phyloP scores from a whole-genome alignment of 2,113 vertebrate species.

The Charadrius vociferus region DNA sequence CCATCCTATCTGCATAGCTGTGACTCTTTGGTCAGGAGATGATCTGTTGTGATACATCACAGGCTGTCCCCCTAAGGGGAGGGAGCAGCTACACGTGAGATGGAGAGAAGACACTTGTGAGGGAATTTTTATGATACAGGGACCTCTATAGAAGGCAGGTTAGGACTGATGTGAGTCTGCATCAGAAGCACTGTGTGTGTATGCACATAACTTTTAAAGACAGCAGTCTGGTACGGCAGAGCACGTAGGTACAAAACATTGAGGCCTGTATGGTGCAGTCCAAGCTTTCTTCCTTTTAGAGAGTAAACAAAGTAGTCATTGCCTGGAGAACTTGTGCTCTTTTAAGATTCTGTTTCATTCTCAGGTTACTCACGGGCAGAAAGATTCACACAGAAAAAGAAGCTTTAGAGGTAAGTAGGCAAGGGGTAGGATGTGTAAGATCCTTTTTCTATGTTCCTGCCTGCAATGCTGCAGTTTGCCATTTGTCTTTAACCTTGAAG shows the following conservation, averaged over 20 bases:
- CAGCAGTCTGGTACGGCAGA: neutral
- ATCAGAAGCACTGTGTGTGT: neutral
- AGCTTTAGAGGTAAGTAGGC: conserved; percentile 84
- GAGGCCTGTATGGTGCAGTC: neutral
- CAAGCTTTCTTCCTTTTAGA: neutral
- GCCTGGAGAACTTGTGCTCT: neutral
- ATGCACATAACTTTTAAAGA: neutral
- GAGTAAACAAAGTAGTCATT: neutral
- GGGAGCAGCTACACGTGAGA: neutral
- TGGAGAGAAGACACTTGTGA: neutral
- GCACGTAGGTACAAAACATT: neutral
- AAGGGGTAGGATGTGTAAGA: neutral
- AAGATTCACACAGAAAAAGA: conserved; percentile 94
- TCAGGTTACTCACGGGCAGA: conserved; percentile 90
- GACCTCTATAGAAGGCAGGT: neutral
- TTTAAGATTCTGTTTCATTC: neutral
- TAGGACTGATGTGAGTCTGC: neutral
- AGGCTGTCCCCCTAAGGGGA: neutral
- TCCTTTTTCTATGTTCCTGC: neutral
- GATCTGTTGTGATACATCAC: neutral
- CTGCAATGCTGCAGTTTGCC: neutral
- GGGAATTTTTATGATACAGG: neutral
- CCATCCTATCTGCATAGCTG: fast-evolving
- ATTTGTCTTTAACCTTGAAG: neutral
- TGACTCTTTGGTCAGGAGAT: neutral